Evolutionary conservation across 2,888 invertebrate genomes (phyloP).

Genomic region (Parascotia fuliginaria): DNA sequence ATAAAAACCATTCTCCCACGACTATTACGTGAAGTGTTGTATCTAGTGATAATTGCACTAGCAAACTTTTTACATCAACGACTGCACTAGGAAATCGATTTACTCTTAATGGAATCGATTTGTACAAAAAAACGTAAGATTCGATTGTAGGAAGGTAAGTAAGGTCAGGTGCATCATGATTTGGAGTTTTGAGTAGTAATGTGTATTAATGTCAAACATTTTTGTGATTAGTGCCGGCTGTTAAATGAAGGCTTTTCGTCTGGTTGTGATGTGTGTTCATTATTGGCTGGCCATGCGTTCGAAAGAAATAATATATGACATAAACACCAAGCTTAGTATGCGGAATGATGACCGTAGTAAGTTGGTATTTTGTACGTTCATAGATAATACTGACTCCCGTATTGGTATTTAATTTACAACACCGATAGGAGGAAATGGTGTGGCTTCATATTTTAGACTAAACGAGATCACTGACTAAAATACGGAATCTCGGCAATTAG

Average conservation of each 20-base stretch:
- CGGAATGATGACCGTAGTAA: too few relatives aligned
- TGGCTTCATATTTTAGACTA: too few relatives aligned
- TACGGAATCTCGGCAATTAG: too few relatives aligned
- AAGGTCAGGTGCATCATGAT: constrained; percentile 57
- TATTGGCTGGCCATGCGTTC: too few relatives aligned
- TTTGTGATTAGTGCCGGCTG: constrained; percentile 30
- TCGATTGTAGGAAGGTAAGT: constrained; percentile 43
- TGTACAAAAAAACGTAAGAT: constrained; percentile 19
- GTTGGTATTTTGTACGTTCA: too few relatives aligned
- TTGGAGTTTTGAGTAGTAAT: constrained; percentile 24
- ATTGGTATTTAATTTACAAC: too few relatives aligned
- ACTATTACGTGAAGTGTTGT: constrained; percentile 75
- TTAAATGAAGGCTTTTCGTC: constrained; percentile 23
- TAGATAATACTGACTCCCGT: too few relatives aligned
- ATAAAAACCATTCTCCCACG: constrained; percentile 74
- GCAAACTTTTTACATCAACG: constrained; percentile 65
- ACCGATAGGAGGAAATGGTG: too few relatives aligned
- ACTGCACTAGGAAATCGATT: constrained; percentile 70
- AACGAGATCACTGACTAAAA: too few relatives aligned
- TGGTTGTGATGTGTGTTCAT: constrained; percentile 13
- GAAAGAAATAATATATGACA: too few relatives aligned
- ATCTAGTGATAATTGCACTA: constrained; percentile 76
- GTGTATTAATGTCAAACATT: constrained; percentile 44
- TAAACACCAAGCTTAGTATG: too few relatives aligned
- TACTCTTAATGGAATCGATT: constrained; percentile 58